Evolutionary conservation across 2,888 invertebrate species (phyloP), one percentile per base, ranked within the genome.

Genomic region (Hyalella azteca): DNA sequence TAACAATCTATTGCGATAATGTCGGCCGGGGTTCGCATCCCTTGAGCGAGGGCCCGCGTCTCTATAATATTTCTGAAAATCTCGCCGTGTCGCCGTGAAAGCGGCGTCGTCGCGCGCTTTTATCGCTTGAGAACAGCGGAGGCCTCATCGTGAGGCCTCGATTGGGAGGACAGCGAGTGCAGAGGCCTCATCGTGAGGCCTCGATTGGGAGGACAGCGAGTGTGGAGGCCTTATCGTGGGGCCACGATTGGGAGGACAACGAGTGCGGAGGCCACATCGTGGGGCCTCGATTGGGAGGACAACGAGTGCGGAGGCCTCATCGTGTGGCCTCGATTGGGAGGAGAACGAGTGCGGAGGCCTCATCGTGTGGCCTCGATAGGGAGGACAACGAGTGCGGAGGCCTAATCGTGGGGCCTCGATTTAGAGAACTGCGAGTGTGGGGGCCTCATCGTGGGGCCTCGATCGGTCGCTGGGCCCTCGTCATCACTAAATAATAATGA

Each of bases 1-100:
- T 22, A 54, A 54, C 54, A 54, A 54, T 54, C 54, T 19, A 54
- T 54, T 54, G 22, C 54, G 54, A 54, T 54, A 54, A 54, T 54
- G 54, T 54, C 54, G 22, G 19, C n/a, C n/a, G n/a, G n/a, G n/a
- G n/a, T n/a, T n/a, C n/a, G n/a, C n/a, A 45, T 9, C 11, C 9
- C 11, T 45, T 45, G 45, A 45, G 15, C 11, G 11, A 15, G 5
- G 9, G 54, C n/a, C 2, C 26, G 54, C 54, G 19, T 9, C 54
- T 54, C 54, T 9, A 11, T 11, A 15, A 45, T n/a, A 54, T 54
- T 54, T 54, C 22, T n/a, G 54, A 54, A 54, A 22, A 54, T 54
- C 54, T 54, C 26, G 54, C 26, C n/a, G 22, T 54, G 54, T 19
- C 54, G 54, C 3, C 19, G 54, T 9, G 54, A 54, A 22, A 19